Evolutionary conservation across 2,113 vertebrate genomes (phyloP).

Genomic region (Spermophilus dauricus): DNA sequence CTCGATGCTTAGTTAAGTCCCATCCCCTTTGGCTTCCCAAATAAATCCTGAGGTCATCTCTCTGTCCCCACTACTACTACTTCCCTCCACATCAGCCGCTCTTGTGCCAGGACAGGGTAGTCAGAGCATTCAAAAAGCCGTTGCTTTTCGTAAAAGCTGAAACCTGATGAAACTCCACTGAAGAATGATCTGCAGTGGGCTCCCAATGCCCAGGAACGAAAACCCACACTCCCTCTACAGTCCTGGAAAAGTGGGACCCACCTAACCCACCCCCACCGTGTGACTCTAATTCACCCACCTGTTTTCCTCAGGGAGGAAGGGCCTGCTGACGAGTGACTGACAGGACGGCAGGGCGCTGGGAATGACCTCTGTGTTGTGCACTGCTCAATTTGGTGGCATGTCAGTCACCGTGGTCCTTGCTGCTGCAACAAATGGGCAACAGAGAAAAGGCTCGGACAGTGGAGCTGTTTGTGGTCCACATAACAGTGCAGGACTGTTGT

Average conservation of each 20-base stretch:
- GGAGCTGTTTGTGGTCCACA: background rate
- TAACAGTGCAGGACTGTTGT: background rate
- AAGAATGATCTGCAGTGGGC: background rate
- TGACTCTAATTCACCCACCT: background rate
- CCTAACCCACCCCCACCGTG: background rate
- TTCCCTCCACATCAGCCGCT: background rate
- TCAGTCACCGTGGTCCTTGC: background rate
- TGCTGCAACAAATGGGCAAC: background rate
- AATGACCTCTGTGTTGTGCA: too few relatives aligned
- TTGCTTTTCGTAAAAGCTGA: background rate
- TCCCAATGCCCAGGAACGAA: background rate
- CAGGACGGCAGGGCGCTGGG: background rate
- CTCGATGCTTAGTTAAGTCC: background rate
- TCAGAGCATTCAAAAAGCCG: background rate
- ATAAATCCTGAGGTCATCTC: background rate
- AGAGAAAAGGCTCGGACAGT: background rate
- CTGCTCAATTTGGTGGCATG: rapidly evolving
- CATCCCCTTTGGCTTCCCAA: background rate
- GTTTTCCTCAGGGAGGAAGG: background rate
- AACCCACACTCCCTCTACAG: background rate
- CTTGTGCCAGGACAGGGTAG: background rate
- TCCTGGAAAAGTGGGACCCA: background rate
- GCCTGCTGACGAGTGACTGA: background rate
- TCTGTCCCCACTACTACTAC: background rate
- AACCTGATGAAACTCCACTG: background rate